A percentile compares a stretch with the other conserved stretches of the same genome.
Evolutionary conservation across 2,113 vertebrate species (phyloP).

Genomic region (Oceanites oceanicus): DNA sequence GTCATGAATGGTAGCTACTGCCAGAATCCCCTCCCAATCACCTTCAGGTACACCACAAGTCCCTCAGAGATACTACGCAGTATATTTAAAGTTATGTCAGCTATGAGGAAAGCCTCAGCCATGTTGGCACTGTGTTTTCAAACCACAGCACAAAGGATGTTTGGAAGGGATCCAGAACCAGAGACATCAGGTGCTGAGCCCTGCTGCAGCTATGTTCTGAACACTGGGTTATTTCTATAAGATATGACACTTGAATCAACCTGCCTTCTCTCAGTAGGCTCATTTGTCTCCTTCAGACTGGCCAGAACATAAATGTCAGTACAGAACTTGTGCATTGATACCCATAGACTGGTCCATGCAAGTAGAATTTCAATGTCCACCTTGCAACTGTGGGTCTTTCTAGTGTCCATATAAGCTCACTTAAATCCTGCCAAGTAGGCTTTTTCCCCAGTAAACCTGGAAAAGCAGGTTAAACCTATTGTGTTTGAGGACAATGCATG

Average conservation of each 20-base stretch:
- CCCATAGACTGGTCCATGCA: background rate
- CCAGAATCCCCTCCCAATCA: background rate
- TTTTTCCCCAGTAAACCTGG: conserved; percentile 84
- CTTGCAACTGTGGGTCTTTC: background rate
- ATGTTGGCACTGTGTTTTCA: background rate
- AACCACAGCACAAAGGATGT: background rate
- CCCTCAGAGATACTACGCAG: background rate
- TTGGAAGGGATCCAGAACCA: background rate
- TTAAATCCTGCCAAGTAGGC: background rate
- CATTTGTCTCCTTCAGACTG: background rate
- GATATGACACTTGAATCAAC: background rate
- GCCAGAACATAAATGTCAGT: background rate
- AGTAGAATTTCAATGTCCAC: background rate
- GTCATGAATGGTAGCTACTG: background rate
- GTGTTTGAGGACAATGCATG: conserved; percentile 81
- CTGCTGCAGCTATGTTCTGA: background rate
- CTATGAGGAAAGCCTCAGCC: background rate
- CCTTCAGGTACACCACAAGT: background rate
- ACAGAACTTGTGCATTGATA: background rate
- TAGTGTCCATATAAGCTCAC: background rate
- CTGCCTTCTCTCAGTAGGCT: background rate
- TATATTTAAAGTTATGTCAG: conserved; percentile 21
- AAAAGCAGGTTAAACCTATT: conserved; percentile 85
- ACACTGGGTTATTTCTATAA: background rate
- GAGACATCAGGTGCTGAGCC: background rate